These are phyloP conservation scores for Nomada flava DNA, from an alignment of 2,888 invertebrate genomes.

Conservation along the genomic window DNA sequence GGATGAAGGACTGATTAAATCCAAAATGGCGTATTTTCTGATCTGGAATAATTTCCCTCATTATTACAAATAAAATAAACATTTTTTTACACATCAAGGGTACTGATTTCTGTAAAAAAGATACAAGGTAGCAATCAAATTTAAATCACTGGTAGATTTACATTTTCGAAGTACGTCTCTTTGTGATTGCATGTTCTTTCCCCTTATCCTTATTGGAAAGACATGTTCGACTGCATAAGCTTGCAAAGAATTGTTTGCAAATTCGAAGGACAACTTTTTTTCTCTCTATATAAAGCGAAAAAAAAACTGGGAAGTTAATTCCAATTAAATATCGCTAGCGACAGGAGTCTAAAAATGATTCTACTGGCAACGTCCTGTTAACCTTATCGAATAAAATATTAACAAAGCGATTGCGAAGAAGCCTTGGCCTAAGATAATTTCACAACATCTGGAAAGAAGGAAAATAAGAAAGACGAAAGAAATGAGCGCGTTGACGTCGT, in stretches of 20 bases:
- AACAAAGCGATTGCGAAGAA: conserved; percentile 22
- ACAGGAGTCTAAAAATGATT: neutral
- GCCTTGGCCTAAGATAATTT: conserved; percentile 30
- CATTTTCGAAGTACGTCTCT: too few species aligned
- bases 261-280: neutral
- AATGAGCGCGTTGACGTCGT: neutral
- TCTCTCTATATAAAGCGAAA: neutral
- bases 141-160: too few species aligned
- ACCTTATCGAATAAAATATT: conserved; percentile 25
- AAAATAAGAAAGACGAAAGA: neutral
- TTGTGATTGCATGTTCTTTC: too few species aligned
- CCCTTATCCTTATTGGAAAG: too few species aligned
- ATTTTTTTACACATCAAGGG: too few species aligned
- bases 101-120: too few species aligned
- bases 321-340: conserved; percentile 1
- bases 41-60: too few species aligned
- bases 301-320: neutral
- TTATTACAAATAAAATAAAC: too few species aligned
- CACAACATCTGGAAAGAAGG: neutral
- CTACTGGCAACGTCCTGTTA: neutral
- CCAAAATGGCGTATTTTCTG: too few species aligned
- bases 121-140: too few species aligned
- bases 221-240: neutral
- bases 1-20: too few species aligned
- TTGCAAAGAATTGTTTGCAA: neutral